Base-by-base conservation (phyloP, 2,113 vertebrate genomes). In the Miniopterus natalensis region DNA sequence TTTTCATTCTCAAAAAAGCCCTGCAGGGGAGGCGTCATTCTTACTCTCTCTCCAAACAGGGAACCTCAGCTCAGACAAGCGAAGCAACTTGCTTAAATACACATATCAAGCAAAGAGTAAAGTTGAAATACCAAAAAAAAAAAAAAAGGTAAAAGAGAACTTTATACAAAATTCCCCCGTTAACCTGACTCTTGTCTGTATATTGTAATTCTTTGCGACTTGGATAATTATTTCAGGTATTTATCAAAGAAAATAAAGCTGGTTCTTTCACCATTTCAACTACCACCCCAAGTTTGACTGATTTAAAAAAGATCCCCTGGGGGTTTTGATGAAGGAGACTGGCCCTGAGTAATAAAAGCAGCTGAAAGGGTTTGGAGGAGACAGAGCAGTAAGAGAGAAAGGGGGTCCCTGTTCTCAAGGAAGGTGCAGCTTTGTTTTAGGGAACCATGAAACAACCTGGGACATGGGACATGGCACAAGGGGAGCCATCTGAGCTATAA, bases 281-380 rank as follows among this genome's bases (percentile, higher is more conserved):
- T 20, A 59, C 27, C 42, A 63, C 21, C 53, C 49, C 31, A 61
- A 53, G 6, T 53, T 27, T 53, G 45, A 70, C 3, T 53, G 79
- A 59, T 88, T 61, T 25, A 57, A 66, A 85, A 94, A 73, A 78
- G 68, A 93, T 51, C 40, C 51, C 61, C n/a, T 65, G 53, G 40
- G 8, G 36, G 18, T 63, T 92, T 68, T 23, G 57, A n/a, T 75
- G 31, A 75, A 20, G 36, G 8, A 42, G 47, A 73, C 0, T 27
- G 75, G 20, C 49, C 42, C 75, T 27, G 40, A 47, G 49, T 57
- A 40, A 92, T 3, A 18, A 31, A 29, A 79, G 21, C 3, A 61
- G 40, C 68, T 55, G 45, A 59, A 92, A 47, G 15, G 70, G 31
- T 57, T 31, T 59, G 59, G 75, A 25, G 75, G 27, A 74, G 57